Percentiles rank a stretch among this genome's conserved stretches.
Evolutionary conservation across 1,140 invertebrate species (phyloP).

Genomic region (Caenorhabditis brenneri): DNA sequence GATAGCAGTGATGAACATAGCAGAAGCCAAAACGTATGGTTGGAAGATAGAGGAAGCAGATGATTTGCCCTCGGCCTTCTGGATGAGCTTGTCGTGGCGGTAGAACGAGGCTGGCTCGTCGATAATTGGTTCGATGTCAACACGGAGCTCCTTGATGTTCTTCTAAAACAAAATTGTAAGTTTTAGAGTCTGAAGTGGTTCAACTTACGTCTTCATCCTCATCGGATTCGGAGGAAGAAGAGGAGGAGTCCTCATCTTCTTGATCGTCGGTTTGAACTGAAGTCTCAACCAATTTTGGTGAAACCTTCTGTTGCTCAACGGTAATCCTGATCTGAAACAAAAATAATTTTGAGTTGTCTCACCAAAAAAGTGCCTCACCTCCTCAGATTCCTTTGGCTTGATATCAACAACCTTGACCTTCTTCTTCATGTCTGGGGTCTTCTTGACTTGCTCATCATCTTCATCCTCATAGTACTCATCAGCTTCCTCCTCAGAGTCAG

Average conservation of each 20-base stretch:
- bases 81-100: constrained; percentile 58
- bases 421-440: constrained; percentile 49
- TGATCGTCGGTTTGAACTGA: constrained; percentile 55
- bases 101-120: constrained; percentile 60
- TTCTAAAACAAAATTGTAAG: background rate
- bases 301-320: constrained; percentile 28
- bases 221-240: background rate
- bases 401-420: constrained; percentile 48
- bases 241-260: constrained; percentile 57
- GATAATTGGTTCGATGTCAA: constrained; percentile 68
- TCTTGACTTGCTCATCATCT: constrained; percentile 51
- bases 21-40: constrained; percentile 39
- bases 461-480: constrained; percentile 62
- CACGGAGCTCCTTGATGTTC: constrained; percentile 58
- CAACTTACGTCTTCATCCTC: constrained; percentile 44
- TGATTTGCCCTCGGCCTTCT: background rate
- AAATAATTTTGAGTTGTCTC: constrained; percentile 21
- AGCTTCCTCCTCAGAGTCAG: constrained; percentile 63
- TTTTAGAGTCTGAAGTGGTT: background rate
- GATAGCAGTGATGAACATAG: constrained; percentile 73
- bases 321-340: constrained; percentile 3
- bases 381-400: constrained; percentile 53
- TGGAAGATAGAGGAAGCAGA: background rate
- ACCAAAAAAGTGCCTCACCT: constrained; percentile 57
- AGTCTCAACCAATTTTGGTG: constrained; percentile 41